Evolutionary conservation across 2,797 vertebrate species (phyloP).

Genomic region (Mus caroli): DNA sequence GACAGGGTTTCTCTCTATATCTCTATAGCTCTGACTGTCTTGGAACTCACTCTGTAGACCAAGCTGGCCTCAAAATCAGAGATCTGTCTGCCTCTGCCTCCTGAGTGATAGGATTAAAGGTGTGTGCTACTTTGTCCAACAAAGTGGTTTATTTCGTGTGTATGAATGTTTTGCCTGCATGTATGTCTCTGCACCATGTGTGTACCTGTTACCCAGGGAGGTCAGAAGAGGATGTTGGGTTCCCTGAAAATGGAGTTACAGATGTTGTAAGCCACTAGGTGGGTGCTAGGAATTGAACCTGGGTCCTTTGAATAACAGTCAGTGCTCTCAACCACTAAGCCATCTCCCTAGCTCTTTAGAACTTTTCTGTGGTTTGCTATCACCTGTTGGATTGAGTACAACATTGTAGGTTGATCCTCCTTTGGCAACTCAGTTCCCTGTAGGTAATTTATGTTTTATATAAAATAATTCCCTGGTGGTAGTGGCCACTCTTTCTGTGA

Average conservation of each 20-base stretch:
- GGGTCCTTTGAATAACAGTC: not conserved
- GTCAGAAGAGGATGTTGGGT: not conserved
- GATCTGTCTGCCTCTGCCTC: too few relatives aligned
- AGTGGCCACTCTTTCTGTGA: not conserved
- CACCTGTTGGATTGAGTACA: conserved; percentile 38
- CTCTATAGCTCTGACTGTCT: not conserved
- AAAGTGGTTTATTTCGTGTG: not conserved
- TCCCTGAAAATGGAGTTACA: not conserved
- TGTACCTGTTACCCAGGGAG: not conserved
- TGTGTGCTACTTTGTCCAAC: not conserved
- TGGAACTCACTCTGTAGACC: not conserved
- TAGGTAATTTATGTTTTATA: conserved; percentile 24
- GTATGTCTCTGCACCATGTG: not conserved
- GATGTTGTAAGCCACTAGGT: not conserved
- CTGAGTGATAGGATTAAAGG: not conserved
- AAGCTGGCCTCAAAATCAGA: not conserved
- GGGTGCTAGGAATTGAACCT: not conserved
- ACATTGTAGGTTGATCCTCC: conserved; percentile 14
- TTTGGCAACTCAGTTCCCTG: conserved; percentile 2
- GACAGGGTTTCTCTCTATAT: not conserved
- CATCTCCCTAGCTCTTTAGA: not conserved
- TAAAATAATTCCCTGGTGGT: not conserved
- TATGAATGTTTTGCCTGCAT: not conserved
- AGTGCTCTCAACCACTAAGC: not conserved
- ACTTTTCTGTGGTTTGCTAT: not conserved